Evolutionary conservation across 1,140 invertebrate species (phyloP), one percentile per base, ranked within the genome.

Genomic region (Contarinia nasturtii): DNA sequence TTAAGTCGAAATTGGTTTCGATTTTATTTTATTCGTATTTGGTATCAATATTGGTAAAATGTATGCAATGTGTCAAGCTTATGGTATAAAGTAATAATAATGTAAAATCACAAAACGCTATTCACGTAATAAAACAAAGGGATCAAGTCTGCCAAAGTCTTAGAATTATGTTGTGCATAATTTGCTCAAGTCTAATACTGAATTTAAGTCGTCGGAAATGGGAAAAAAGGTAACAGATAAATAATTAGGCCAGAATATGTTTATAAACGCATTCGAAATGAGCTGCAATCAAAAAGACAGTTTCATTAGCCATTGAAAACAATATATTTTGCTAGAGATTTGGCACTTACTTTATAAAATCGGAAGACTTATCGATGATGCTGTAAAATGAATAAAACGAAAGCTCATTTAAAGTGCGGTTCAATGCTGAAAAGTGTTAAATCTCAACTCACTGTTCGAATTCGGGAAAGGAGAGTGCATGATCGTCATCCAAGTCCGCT

Each of bases 401-500:
- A n/a, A n/a, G n/a, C n/a, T n/a, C n/a, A n/a, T n/a, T n/a, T n/a
- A n/a, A n/a, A n/a, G n/a, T n/a, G n/a, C n/a, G n/a, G n/a, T n/a
- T n/a, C n/a, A n/a, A n/a, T n/a, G n/a, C n/a, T n/a, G n/a, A n/a
- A n/a, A n/a, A 27, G 27, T 27, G 27, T 10, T 27, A 27, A 27
- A 27, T 27, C 10, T 27, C 27, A 27, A 27, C 27, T 27, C 27
- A 27, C 27, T 91, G 87, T 59, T 92, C 87, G 74, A 94, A 94
- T 69, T 94, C 90, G 15, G 88, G 85, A 74, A 90, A 93, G 11
- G 86, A 88, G 10, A 94, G 61, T 19, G 82, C 82, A 41, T 86
- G 84, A 69, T 94, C 89, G 61, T 90, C 87, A 71, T 93, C 88
- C 41, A 92, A 65, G 67, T 93, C 90, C 14, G 87, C 86, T 68